phyloP scores from a whole-genome alignment of 2,888 invertebrate species.

The Cyaniris semiargus region DNA sequence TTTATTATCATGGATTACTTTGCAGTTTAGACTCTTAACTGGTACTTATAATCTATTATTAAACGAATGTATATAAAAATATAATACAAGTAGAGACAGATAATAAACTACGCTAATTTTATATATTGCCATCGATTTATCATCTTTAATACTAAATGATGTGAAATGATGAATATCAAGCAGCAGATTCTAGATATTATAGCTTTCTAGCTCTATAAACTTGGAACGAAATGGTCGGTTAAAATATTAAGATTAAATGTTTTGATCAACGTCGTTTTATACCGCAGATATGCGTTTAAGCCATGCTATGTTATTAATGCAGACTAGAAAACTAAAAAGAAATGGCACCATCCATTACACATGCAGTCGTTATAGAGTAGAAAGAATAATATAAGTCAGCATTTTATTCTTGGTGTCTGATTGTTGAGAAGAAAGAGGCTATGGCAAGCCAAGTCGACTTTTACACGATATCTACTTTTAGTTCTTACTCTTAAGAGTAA shows the following conservation, averaged over 20 bases:
- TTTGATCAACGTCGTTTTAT: constrained; percentile 24
- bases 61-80: no score
- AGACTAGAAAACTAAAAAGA: not conserved
- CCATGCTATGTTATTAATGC: constrained; percentile 6
- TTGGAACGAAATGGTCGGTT: constrained; percentile 13
- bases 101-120: not conserved
- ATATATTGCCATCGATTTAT: not conserved
- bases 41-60: no score
- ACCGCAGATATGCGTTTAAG: constrained; percentile 2
- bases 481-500: no score
- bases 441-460: no score
- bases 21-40: no score
- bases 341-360: not conserved
- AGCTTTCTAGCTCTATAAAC: not conserved
- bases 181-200: not conserved
- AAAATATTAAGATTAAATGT: constrained; percentile 19
- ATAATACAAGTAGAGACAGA: not conserved
- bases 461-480: no score
- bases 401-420: no score
- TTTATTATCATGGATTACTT: no score
- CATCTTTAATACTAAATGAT: not conserved
- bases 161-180: not conserved
- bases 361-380: no score
- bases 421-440: no score
- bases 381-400: no score